A percentile compares a stretch with the other conserved stretches of the same genome.
Conservation (phyloP, 2,797 vertebrate genomes). For the Hylomyscus alleni region DNA sequence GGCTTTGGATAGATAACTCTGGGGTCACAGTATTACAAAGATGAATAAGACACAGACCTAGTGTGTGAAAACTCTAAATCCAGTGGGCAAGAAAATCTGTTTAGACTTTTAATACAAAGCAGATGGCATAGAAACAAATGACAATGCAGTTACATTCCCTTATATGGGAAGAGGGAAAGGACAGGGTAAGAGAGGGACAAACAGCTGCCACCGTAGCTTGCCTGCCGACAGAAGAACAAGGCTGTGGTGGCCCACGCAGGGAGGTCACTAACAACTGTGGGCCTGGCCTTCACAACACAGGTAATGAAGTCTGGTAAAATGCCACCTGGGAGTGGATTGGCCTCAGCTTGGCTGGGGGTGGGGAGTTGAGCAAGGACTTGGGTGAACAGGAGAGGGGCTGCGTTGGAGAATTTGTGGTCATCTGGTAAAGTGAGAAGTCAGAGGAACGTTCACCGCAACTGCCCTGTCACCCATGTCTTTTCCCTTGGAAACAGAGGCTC, state of each 20-base stretch:
- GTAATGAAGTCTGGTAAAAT: neutral
- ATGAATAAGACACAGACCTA: neutral
- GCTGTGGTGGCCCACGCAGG: neutral
- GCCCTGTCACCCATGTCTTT: neutral
- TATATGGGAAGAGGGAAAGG: neutral
- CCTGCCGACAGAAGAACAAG: neutral
- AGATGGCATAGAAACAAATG: rapidly evolving
- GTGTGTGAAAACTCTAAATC: slow-evolving; percentile 16
- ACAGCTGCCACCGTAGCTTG: neutral
- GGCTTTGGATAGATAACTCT: slow-evolving; percentile 15
- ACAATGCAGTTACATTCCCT: neutral
- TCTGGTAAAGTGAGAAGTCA: neutral
- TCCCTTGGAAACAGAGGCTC: neutral
- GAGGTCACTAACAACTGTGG: neutral
- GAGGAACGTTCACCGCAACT: too few species aligned
- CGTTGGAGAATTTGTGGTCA: neutral
- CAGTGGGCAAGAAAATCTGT: neutral
- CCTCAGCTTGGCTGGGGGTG: neutral
- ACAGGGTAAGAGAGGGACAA: rapidly evolving
- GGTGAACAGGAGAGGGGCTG: neutral
- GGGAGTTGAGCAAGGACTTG: neutral
- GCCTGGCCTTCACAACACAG: neutral
- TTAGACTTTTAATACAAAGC: neutral
- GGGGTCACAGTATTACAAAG: neutral
- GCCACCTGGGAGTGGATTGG: neutral